phyloP scores from a whole-genome alignment of 2,797 vertebrate species.

The Mastacembelus armatus region DNA sequence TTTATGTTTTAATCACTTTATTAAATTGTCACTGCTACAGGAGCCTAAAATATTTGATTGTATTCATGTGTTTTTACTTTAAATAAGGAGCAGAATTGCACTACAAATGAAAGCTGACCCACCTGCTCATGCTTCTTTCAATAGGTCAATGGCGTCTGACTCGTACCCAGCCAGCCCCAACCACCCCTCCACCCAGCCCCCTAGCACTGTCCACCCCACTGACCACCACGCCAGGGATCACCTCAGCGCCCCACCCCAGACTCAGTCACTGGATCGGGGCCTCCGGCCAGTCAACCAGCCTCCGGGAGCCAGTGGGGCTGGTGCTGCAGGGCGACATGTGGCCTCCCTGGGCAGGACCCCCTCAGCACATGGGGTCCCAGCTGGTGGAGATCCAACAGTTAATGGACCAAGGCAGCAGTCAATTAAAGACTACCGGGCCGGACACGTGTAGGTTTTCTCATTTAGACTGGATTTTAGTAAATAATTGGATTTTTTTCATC shows the following conservation, averaged over 20 bases:
- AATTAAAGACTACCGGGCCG: constrained; percentile 88
- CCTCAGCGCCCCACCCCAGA: constrained; percentile 80
- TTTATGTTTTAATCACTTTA: not conserved
- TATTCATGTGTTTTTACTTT: not conserved
- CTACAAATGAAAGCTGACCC: not conserved
- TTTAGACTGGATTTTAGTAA: not conserved
- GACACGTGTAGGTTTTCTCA: constrained; percentile 57
- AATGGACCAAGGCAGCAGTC: constrained; percentile 90
- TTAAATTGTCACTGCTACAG: no score
- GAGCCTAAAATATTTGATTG: not conserved
- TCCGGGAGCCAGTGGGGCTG: constrained; percentile 59
- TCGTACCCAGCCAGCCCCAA: constrained; percentile 91
- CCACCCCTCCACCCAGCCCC: constrained; percentile 86
- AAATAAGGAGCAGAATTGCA: no score
- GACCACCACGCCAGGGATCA: constrained; percentile 84
- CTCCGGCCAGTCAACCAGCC: constrained; percentile 84
- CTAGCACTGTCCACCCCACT: constrained; percentile 76
- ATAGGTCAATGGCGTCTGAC: constrained; percentile 89
- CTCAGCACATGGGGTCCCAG: constrained; percentile 79
- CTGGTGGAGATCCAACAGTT: constrained; percentile 83
- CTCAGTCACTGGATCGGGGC: constrained; percentile 86
- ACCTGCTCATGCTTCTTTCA: not conserved
- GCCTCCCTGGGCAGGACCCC: constrained; percentile 87
- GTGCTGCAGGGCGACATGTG: constrained; percentile 73
- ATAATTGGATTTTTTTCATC: not conserved